Percentiles rank a stretch among this genome's conserved stretches.
Evolutionary conservation across 1,140 invertebrate species (phyloP).

Genomic region (silkworm (Bombyx mori)): ASM3026992v2 NC_085115.1:6868001-6868500

Average conservation of each 20-base stretch:
- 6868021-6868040: no score
- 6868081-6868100: neutral
- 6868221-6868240: constrained; percentile 47
- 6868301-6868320: constrained; percentile 15
- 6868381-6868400: no score
- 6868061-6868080: no score
- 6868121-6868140: neutral
- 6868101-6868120: neutral
- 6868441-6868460: no score
- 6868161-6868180: constrained; percentile 7
- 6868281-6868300: constrained; percentile 44
- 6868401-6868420: no score
- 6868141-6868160: constrained; percentile 1
- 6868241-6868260: constrained; percentile 54
- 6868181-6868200: constrained; percentile 21
- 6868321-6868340: constrained; percentile 1
- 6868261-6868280: constrained; percentile 40
- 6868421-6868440: no score
- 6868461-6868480: no score
- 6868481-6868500: no score
- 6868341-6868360: neutral
- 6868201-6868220: constrained; percentile 31
- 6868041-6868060: no score
- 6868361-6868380: no score
- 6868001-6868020: no score